phyloP scores from a whole-genome alignment of 1,140 invertebrate species.

The Diachasmimorpha longicaudata region DNA sequence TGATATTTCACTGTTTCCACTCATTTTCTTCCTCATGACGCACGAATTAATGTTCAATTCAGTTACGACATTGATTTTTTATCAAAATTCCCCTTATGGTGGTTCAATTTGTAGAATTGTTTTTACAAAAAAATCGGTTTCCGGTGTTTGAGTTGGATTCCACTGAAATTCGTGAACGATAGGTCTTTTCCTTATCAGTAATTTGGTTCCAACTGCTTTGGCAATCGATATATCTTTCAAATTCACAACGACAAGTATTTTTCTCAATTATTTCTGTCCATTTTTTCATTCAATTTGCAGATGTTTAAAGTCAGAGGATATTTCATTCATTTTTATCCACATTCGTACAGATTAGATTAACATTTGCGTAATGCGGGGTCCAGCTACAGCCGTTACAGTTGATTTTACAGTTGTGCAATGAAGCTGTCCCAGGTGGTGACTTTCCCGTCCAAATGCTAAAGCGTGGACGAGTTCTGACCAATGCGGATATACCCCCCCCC shows the following conservation, averaged over 20 bases:
- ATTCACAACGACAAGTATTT: too few species aligned
- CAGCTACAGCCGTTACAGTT: neutral
- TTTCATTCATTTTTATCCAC: neutral
- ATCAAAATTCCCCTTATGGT: neutral
- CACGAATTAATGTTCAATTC: neutral
- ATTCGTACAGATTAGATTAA: neutral
- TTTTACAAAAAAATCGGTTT: neutral
- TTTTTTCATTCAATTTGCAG: too few species aligned
- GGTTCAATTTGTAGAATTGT: neutral
- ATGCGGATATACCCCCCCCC: neutral
- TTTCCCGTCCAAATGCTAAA: neutral
- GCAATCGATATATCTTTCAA: too few species aligned
- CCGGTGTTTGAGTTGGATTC: too few species aligned
- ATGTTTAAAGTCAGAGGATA: neutral
- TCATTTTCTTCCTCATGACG: neutral
- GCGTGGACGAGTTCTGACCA: neutral
- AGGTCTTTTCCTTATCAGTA: too few species aligned
- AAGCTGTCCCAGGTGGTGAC: neutral
- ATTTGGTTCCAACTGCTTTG: too few species aligned
- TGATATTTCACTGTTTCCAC: neutral
- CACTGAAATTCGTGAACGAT: too few species aligned
- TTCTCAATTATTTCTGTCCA: too few species aligned
- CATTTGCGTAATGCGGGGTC: neutral
- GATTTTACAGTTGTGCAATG: slow-evolving; percentile 3
- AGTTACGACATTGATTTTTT: neutral